Evolutionary conservation across 2,797 vertebrate species (phyloP), one percentile per base, ranked within the genome.

Genomic region (Premnoplex brunnescens): DNA sequence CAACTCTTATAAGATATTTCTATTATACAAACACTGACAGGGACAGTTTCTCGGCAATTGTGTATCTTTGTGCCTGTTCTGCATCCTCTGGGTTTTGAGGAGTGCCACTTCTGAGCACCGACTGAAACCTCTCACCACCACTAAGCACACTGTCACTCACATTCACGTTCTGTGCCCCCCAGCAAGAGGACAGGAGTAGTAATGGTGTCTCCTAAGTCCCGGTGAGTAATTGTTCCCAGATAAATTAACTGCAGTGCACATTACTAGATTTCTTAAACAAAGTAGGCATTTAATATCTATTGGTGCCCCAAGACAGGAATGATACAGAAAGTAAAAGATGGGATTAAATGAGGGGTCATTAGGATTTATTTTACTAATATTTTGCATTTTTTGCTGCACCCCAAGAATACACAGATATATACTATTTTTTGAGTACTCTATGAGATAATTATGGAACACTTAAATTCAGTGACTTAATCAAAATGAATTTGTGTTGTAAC

Each of bases 211-310:
- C 67, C 39, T 48, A 66, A 92, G 73, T 66, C 48, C 30, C 55
- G 24, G 59, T 44, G 87, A 91, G 44, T 73, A 88, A 94, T 79
- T 88, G 69, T 13, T 90, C 69, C 44, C n/a, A 94, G 86, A 80
- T 59, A 94, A 95, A 96, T 95, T 81, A 94, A 95, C 73, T 69
- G 48, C 74, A 76, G 55, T 44, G 44, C 32, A 79, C 59, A 43
- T 75, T 67, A 86, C 58, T 39, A 58, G 76, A 84, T 69, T 95
- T 63, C 73, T 86, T 91, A 89, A 93, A 73, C 75, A 91, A 91
- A 93, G 41, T 5, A 89, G 64, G 15, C 44, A 54, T 88, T 96
- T 84, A 81, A 48, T 67, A 76, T 66, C 43, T 41, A 17, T 52
- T 44, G 39, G 28, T 2, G 6, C 32, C 37, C 17, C 43, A 85